A percentile compares a stretch with the other conserved stretches of the same genome.
phyloP scores from a whole-genome alignment of 2,113 vertebrate species.

The Oophaga pumilio region DNA sequence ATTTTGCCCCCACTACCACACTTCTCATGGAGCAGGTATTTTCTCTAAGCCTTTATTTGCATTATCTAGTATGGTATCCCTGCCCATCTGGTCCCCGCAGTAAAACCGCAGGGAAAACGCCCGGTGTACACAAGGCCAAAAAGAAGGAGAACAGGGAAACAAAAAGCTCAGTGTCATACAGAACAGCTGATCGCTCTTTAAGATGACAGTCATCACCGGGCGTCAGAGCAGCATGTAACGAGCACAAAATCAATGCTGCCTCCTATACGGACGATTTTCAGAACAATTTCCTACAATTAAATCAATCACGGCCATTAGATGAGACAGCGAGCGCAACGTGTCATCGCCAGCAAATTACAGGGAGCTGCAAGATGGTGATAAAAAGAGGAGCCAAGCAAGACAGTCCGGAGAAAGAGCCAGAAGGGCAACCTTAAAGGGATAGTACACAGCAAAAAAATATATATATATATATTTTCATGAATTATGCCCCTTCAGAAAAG shows the following conservation, averaged over 20 bases:
- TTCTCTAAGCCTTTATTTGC: too few relatives aligned
- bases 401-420: too few relatives aligned
- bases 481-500: too few relatives aligned
- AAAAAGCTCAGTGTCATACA: neutral
- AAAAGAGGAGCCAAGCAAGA: too few relatives aligned
- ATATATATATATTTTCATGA: too few relatives aligned
- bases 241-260: neutral
- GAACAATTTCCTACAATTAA: constrained; percentile 23
- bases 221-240: neutral
- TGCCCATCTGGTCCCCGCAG: neutral
- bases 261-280: neutral
- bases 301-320: neutral
- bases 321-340: neutral
- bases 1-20: too few relatives aligned
- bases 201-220: neutral
- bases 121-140: neutral
- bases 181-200: neutral
- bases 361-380: neutral
- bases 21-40: too few relatives aligned
- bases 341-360: neutral
- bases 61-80: neutral
- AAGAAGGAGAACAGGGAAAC: neutral
- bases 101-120: neutral
- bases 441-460: too few relatives aligned
- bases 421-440: too few relatives aligned